Conservation (phyloP, 2,888 invertebrate species). For the Acanthosoma haemorrhoidale region DNA sequence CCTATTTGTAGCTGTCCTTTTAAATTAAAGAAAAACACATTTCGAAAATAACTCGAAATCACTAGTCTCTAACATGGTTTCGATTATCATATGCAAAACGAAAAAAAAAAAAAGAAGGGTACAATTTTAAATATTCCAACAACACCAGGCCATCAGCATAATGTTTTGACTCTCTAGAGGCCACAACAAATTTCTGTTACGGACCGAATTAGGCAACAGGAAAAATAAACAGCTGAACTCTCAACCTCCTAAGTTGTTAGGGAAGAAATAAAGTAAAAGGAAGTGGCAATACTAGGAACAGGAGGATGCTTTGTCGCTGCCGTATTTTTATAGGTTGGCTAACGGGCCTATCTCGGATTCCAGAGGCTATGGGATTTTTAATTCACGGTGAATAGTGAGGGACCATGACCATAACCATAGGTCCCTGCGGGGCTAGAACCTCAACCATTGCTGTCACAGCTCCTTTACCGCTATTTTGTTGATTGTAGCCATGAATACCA, state of each 20-base stretch:
- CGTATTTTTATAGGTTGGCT: background rate
- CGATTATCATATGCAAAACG: background rate
- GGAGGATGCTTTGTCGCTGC: background rate
- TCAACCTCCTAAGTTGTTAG: background rate
- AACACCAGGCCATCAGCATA: background rate
- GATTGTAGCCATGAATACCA: slow-evolving; percentile 7
- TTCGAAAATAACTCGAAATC: background rate
- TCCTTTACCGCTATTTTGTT: slow-evolving; percentile 11
- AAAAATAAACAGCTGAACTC: background rate
- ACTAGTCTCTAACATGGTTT: background rate
- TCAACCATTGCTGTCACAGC: too few relatives aligned
- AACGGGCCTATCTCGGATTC: slow-evolving; percentile 6
- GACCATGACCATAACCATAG: background rate
- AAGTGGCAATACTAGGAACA: too few relatives aligned
- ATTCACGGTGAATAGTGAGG: background rate
- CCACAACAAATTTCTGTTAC: background rate
- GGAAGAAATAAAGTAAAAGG: background rate
- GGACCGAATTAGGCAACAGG: background rate
- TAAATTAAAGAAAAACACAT: background rate
- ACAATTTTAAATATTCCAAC: background rate
- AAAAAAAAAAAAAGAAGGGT: background rate
- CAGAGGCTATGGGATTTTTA: background rate
- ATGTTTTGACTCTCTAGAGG: slow-evolving; percentile 1
- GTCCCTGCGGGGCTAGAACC: too few relatives aligned
- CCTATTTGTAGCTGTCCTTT: background rate